Evolutionary conservation across 1,140 invertebrate genomes (phyloP).

Genomic region (Hylyphantes graminicola): DNA sequence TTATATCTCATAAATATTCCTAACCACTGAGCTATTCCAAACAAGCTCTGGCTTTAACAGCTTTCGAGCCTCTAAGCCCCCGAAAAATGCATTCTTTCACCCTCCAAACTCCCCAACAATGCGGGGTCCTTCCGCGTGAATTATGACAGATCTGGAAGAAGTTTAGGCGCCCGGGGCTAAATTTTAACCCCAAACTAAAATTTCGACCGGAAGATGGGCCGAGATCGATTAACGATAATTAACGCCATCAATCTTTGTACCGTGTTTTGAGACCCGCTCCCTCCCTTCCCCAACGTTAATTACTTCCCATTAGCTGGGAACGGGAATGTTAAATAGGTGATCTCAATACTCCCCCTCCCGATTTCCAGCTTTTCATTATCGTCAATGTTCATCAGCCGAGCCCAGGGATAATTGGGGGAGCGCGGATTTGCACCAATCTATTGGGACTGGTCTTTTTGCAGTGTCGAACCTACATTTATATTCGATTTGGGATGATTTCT

Average conservation of each 20-base stretch:
- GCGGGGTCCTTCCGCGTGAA: conserved; percentile 13
- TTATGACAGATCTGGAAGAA: conserved; percentile 41
- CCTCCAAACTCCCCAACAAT: conserved; percentile 16
- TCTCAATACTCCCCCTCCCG: conserved; percentile 24
- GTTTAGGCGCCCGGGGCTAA: conserved; percentile 14
- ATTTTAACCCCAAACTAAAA: conserved; percentile 51
- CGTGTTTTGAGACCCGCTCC: conserved; percentile 43
- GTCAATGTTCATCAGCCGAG: conserved; percentile 38
- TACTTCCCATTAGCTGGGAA: conserved; percentile 48
- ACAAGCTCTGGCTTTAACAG: no score
- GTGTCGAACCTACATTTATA: no score
- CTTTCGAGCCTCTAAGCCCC: no score
- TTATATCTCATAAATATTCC: no score
- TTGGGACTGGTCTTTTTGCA: no score
- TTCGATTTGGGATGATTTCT: no score
- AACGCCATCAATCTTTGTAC: conserved; percentile 55
- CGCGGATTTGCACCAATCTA: no score
- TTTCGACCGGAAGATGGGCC: conserved; percentile 21
- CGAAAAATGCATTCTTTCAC: neutral
- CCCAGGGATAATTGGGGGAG: conserved; percentile 32
- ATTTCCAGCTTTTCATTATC: conserved; percentile 17
- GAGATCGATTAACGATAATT: conserved; percentile 57
- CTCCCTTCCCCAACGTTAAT: conserved; percentile 27
- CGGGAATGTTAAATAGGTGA: conserved; percentile 54
- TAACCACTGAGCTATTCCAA: no score